Evolutionary conservation across 2,113 vertebrate genomes (phyloP).

Genomic region (Pan paniscus): DNA sequence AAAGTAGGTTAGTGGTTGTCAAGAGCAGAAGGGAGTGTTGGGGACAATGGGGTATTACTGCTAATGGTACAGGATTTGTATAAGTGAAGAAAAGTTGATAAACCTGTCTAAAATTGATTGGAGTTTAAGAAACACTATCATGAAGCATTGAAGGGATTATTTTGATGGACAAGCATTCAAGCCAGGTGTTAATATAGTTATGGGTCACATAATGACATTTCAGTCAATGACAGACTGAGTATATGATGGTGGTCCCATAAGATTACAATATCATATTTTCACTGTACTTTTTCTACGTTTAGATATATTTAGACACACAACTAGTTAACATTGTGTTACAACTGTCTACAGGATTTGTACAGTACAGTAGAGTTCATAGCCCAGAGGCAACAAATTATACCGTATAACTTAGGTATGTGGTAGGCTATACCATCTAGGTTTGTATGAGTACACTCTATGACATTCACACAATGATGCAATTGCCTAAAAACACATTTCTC

Average conservation of each 20-base stretch:
- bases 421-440: neutral
- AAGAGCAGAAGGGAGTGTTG: neutral
- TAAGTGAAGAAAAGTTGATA: neutral
- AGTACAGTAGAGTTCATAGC: neutral
- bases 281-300: neutral
- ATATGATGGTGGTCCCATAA: neutral
- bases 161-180: neutral
- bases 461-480: neutral
- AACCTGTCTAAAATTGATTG: neutral
- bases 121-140: neutral
- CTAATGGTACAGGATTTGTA: neutral
- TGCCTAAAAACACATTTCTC: neutral
- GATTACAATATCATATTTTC: neutral
- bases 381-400: neutral
- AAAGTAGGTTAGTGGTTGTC: neutral
- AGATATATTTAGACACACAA: neutral
- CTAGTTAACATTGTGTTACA: neutral
- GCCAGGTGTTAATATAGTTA: neutral
- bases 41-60: neutral
- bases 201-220: neutral
- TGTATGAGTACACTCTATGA: neutral
- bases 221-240: neutral
- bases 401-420: neutral
- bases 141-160: neutral
- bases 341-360: neutral